Evolutionary conservation across 2,888 invertebrate species (phyloP).

Genomic region (Hydropsyche betteni): DNA sequence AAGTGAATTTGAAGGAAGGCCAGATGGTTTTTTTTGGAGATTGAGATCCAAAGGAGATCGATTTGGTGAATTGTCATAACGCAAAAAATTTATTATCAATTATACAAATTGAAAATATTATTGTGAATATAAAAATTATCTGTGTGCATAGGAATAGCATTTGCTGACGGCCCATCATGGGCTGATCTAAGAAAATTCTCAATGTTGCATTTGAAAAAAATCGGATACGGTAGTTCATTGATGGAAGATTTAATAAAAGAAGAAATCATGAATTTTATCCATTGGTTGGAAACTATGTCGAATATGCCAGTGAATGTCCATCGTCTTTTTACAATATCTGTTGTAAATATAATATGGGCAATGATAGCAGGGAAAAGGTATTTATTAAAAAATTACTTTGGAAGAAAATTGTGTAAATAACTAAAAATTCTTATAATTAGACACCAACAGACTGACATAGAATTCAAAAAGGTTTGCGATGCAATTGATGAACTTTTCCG

Average conservation of each 20-base stretch:
- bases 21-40: slow-evolving; percentile 75
- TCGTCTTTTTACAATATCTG: slow-evolving; percentile 68
- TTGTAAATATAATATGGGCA: slow-evolving; percentile 76
- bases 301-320: slow-evolving; percentile 63
- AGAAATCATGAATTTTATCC: slow-evolving; percentile 67
- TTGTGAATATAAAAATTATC: not conserved
- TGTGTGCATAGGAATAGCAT: slow-evolving; percentile 69
- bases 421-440: slow-evolving; percentile 32
- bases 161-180: slow-evolving; percentile 75
- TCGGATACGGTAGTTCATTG: slow-evolving; percentile 70
- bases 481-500: slow-evolving; percentile 72
- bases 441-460: slow-evolving; percentile 69
- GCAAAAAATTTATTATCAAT: not conserved
- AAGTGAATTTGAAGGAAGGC: slow-evolving; percentile 75
- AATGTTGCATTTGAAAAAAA: slow-evolving; percentile 69
- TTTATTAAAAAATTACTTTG: not conserved
- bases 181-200: slow-evolving; percentile 73
- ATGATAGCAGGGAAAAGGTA: slow-evolving; percentile 73
- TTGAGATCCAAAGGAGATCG: slow-evolving; percentile 72
- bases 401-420: not conserved
- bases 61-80: slow-evolving; percentile 63
- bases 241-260: slow-evolving; percentile 70
- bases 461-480: slow-evolving; percentile 65
- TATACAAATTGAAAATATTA: not conserved
- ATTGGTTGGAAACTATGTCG: slow-evolving; percentile 57